Conservation (phyloP, 2,888 invertebrate species). For the Andrena hattorfiana region DNA sequence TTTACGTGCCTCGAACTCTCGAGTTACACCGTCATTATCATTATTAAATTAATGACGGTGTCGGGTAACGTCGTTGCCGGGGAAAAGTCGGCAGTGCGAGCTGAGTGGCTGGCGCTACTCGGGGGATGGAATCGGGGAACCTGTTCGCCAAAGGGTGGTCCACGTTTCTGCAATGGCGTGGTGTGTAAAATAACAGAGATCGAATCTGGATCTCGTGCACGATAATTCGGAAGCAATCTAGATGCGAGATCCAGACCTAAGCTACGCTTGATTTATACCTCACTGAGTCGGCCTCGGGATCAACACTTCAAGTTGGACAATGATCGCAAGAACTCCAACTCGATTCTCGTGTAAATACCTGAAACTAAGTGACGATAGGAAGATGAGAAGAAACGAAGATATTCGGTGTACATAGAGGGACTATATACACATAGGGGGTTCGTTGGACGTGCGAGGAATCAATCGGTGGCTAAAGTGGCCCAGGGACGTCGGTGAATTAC, state of each 20-base stretch:
- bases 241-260: no score
- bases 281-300: no score
- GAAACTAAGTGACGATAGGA: no score
- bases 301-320: no score
- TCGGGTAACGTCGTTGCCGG: conserved; percentile 39
- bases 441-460: conserved; percentile 12
- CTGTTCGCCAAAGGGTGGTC: background rate
- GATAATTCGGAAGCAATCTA: no score
- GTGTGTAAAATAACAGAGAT: background rate
- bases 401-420: background rate
- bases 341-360: no score
- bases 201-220: no score
- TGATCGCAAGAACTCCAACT: no score
- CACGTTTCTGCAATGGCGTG: background rate
- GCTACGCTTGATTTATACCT: no score
- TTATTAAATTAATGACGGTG: conserved; percentile 58
- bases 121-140: background rate
- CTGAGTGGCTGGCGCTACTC: conserved; percentile 11
- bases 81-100: background rate
- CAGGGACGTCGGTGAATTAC: conserved; percentile 62
- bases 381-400: background rate
- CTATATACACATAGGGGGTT: background rate
- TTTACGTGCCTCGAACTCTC: conserved; percentile 36
- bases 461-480: background rate
- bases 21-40: conserved; percentile 61